These are phyloP conservation scores for Mystacornis crossleyi DNA, from an alignment of 2,113 vertebrate species.

Conservation along the genomic window DNA sequence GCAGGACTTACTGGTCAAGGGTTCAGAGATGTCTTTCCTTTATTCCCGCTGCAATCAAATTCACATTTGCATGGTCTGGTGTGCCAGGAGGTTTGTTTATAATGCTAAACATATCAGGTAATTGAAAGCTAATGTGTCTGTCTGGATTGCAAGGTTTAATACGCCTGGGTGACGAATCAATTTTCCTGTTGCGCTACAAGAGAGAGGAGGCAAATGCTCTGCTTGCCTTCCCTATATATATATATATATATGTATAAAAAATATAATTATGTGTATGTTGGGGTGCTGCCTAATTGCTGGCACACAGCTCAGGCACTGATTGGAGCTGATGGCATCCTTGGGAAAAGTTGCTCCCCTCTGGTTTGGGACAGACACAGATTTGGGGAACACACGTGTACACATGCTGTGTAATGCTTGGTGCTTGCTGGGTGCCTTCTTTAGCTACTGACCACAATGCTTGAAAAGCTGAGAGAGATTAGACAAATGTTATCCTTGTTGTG, in stretches of 20 bases:
- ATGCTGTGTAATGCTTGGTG: not conserved
- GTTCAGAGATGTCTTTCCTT: not conserved
- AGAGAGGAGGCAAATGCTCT: not conserved
- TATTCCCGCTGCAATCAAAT: not conserved
- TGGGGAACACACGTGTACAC: not conserved
- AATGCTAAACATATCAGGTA: slow-evolving; percentile 67
- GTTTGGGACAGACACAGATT: not conserved
- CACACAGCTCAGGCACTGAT: not conserved
- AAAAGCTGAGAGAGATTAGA: not conserved
- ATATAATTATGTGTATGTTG: not conserved
- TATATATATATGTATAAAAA: too few species aligned
- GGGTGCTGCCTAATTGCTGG: not conserved
- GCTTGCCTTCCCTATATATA: not conserved
- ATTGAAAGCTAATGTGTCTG: slow-evolving; percentile 70
- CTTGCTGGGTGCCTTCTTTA: not conserved
- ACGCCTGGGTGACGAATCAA: slow-evolving; percentile 51
- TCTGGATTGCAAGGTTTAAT: slow-evolving; percentile 53
- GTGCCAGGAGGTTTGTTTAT: slow-evolving; percentile 53
- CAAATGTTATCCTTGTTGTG: not conserved
- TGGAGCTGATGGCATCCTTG: not conserved
- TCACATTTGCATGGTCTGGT: not conserved
- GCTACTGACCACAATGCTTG: not conserved
- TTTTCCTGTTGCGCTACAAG: slow-evolving; percentile 38
- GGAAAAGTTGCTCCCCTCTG: not conserved
- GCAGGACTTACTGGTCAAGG: not conserved